Base-by-base conservation (phyloP, 2,113 vertebrate genomes). In the Oreochromis aureus region DNA sequence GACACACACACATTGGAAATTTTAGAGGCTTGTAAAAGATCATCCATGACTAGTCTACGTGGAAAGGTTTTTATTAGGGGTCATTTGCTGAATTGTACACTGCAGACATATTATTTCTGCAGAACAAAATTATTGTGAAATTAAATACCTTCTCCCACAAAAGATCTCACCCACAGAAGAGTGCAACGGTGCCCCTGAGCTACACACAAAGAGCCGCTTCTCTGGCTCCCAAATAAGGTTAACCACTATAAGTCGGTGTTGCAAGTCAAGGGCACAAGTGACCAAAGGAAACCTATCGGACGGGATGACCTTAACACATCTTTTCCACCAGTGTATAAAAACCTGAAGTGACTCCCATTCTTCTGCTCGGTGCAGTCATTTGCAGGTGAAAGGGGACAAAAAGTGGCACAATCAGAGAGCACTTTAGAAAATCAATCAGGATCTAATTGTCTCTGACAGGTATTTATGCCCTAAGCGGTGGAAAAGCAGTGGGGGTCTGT, bases 391-490 rank as follows among this genome's bases (percentile, higher is more conserved):
- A 92, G 91, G 46, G 78, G 88, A 84, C 56, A 87, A 82, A 89
- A 78, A 93, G 63, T 32, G 87, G 66, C 79, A 86, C 87, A 89
- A 94, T 95, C 92, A 92, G 92, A 93, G 88, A 89, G 81, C 84
- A 81, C 89, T 84, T 88, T 84, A 85, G 89, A 94, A 95, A 96
- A 96, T 95, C 93, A 94, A 95, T 96, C 95, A 93, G 61, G 89
- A 88, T 89, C 87, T 95, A 95, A 96, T 94, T 95, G 95, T 93
- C 86, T 94, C 88, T 94, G 95, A 95, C 94, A 95, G 89, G 86
- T 93, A 92, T 95, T 95, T 92, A 95, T 95, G 92, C 93, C 94
- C 86, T 51, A 85, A 93, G 95, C 86, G 11, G 85, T 82, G 32
- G 73, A 92, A 55, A 85, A 91, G 91, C 89, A 89, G 86, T 63